Conservation (phyloP, 2,888 invertebrate genomes). For the Salpingus planirostris region DNA sequence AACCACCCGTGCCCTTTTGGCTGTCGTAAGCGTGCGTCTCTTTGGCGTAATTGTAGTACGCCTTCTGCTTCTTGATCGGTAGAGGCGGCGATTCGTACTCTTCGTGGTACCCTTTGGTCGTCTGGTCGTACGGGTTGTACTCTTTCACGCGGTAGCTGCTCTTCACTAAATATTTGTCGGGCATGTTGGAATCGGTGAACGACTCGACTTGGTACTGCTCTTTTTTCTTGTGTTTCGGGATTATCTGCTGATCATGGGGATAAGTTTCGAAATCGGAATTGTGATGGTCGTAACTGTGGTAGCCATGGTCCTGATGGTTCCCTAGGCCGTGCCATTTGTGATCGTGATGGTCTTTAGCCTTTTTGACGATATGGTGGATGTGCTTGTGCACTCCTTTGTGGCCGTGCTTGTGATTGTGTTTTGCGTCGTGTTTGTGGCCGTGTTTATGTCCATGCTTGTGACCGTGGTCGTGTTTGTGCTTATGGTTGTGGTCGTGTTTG, state of each 20-base stretch:
- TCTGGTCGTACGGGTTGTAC: slow-evolving; percentile 5
- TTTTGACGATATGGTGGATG: too few relatives aligned
- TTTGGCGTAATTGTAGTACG: neutral
- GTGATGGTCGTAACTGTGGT: neutral
- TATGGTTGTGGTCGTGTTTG: slow-evolving; percentile 3
- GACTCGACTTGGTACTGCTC: slow-evolving; percentile 8
- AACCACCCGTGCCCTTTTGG: too few relatives aligned
- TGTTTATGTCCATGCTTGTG: slow-evolving; percentile 7
- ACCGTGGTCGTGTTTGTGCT: slow-evolving; percentile 4
- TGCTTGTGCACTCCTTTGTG: slow-evolving; percentile 2
- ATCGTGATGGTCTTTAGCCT: neutral
- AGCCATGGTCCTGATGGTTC: neutral
- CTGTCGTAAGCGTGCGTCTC: too few relatives aligned
- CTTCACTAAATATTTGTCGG: slow-evolving; percentile 6
- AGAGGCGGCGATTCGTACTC: slow-evolving; percentile 4
- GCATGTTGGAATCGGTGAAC: neutral
- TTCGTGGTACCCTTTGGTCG: slow-evolving; percentile 7
- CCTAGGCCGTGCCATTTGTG: slow-evolving; percentile 3
- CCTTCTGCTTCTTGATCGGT: too few relatives aligned
- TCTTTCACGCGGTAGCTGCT: slow-evolving; percentile 8
- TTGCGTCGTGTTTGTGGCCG: slow-evolving; percentile 1
- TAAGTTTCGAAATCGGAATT: neutral
- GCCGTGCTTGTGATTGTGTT: slow-evolving; percentile 3
- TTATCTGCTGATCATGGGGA: slow-evolving; percentile 1
- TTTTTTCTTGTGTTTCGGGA: neutral